Evolutionary conservation across 2,113 vertebrate species (phyloP), one percentile per base, ranked within the genome.

Genomic region (Axis porcinus): DNA sequence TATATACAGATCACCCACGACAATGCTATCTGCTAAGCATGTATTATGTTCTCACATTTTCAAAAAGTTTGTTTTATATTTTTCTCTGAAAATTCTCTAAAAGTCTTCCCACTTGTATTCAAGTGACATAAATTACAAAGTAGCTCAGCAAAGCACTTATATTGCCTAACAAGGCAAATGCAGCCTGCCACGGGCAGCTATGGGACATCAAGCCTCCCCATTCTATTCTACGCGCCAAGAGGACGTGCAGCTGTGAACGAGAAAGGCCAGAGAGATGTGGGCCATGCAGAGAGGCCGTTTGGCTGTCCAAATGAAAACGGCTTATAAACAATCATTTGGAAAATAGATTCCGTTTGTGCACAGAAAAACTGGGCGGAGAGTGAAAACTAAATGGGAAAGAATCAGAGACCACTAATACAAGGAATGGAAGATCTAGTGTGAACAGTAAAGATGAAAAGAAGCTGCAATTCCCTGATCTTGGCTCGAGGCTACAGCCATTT

Each of bases 81-180:
- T 98, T 97, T 97, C 47, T 82, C 93, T 95, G 97, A 96, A 97
- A 99, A 98, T 97, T 98, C 98, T 97, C 96, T 95, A 91, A 54
- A 97, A 97, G 93, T 98, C 98, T 98, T 98, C 96, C 96, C 98
- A 94, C 98, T 99, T 98, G 96, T 86, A 96, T 97, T 98, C 97
- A 97, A 98, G 95, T 95, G 98, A 99, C 98, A 98, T 92, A 98
- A 99, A 99, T 99, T 98, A 98, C 93, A 98, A 99, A 98, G 98
- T n/a, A 97, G 95, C 1, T 0, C 74, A 94, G 98, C 88, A 97
- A 96, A 97, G 97, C 89, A 6, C 94, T 97, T 91, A 58, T 52
- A 47, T 30, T 97, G 95, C 95, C 97, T 97, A 91, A 90, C 95
- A 95, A 98, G 98, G 97, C 96, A 98, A 98, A 94, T 16, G 76